Evolutionary conservation across 2,797 vertebrate species (phyloP).

Genomic region (Sebastes minor): DNA sequence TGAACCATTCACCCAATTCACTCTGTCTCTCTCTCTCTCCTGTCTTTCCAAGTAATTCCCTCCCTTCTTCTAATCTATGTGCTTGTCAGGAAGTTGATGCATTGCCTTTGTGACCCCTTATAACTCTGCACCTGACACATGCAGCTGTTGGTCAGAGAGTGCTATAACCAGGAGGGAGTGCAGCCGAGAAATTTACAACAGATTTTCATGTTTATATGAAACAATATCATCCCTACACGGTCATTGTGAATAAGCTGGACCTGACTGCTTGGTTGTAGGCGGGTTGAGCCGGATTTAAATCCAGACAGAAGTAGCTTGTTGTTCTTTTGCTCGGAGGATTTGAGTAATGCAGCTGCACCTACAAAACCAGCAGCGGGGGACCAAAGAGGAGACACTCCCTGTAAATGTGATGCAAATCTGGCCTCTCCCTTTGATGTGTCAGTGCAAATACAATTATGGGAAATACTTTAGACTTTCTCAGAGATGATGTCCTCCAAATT

Average conservation of each 20-base stretch:
- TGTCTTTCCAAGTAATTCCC: neutral
- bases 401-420: slow-evolving; percentile 24
- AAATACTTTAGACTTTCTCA: neutral
- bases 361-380: slow-evolving; percentile 55
- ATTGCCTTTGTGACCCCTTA: slow-evolving; percentile 33
- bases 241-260: slow-evolving; percentile 24
- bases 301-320: slow-evolving; percentile 52
- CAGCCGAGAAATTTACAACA: slow-evolving; percentile 14
- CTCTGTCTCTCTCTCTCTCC: neutral
- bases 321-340: slow-evolving; percentile 55
- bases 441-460: neutral
- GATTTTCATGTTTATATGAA: slow-evolving; percentile 38
- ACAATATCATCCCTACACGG: slow-evolving; percentile 26
- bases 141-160: slow-evolving; percentile 57
- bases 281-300: slow-evolving; percentile 32
- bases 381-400: slow-evolving; percentile 58
- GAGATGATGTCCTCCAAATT: neutral
- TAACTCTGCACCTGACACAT: slow-evolving; percentile 49
- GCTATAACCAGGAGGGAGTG: slow-evolving; percentile 2
- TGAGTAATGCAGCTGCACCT: slow-evolving; percentile 71
- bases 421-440: slow-evolving; percentile 8
- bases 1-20: slow-evolving; percentile 19
- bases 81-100: slow-evolving; percentile 32
- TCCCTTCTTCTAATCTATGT: neutral
- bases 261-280: slow-evolving; percentile 20